Evolutionary conservation across 2,113 vertebrate species (phyloP).

Genomic region (Pandion haliaetus): DNA sequence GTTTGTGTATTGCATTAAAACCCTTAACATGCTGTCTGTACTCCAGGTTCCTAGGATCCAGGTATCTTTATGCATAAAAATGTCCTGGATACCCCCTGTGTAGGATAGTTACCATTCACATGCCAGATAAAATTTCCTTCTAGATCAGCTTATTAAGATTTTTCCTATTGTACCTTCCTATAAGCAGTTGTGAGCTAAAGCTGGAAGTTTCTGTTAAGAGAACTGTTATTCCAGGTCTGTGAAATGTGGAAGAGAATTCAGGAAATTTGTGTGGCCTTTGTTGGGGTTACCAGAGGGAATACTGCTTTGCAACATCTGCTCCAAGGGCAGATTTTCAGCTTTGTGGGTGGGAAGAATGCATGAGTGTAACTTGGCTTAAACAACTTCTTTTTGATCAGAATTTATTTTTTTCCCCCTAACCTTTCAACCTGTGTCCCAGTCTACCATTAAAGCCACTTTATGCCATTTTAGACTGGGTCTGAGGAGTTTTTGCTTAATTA

Average conservation of each 20-base stretch:
- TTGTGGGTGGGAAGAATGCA: neutral
- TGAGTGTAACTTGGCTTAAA: neutral
- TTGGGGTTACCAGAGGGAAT: neutral
- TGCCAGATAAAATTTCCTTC: neutral
- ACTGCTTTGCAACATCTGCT: conserved; percentile 15
- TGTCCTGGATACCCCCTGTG: neutral
- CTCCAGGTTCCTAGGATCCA: neutral
- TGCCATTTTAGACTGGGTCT: neutral
- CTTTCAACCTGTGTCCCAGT: neutral
- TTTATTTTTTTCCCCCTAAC: neutral
- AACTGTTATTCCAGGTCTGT: neutral
- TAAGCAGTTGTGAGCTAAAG: neutral
- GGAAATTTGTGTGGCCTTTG: neutral
- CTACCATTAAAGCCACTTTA: neutral
- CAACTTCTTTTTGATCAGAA: neutral
- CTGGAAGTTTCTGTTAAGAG: neutral
- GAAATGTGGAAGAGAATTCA: neutral
- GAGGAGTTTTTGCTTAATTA: neutral
- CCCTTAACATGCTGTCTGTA: neutral
- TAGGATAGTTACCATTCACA: neutral
- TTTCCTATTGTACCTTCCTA: neutral
- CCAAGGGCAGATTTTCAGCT: neutral
- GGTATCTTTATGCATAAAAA: neutral
- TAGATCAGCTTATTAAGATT: neutral
- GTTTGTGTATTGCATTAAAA: neutral